These are phyloP conservation scores for Polymixis flavicincta DNA, from an alignment of 2,888 invertebrate genomes.

Conservation along the genomic window DNA sequence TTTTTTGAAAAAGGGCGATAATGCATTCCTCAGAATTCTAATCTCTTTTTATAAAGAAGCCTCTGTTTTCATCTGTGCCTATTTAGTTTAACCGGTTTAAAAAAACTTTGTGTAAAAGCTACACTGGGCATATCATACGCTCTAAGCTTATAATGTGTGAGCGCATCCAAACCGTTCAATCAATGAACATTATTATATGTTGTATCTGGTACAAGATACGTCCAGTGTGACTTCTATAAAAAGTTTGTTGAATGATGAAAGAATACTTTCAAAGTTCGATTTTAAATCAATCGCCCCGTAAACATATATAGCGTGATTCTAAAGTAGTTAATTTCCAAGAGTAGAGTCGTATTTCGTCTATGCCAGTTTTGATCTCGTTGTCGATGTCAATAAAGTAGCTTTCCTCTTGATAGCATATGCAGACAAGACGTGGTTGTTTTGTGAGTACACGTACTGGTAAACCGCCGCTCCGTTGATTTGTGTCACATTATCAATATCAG, in stretches of 20 bases:
- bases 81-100: not conserved
- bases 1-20: not conserved
- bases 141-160: not conserved
- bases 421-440: constrained; percentile 55
- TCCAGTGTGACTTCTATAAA: too few species aligned
- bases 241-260: too few species aligned
- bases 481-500: constrained; percentile 81
- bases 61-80: not conserved
- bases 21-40: constrained; percentile 7
- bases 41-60: not conserved
- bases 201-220: not conserved
- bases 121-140: not conserved
- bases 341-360: not conserved
- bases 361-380: not conserved
- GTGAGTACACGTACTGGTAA: constrained; percentile 68
- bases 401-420: constrained; percentile 50
- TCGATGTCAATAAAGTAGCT: constrained; percentile 42
- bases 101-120: not conserved
- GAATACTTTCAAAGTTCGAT: not conserved
- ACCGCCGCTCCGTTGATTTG: constrained; percentile 78
- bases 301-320: not conserved
- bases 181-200: not conserved
- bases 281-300: too few species aligned
- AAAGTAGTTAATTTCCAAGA: too few species aligned
- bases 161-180: not conserved